These are phyloP conservation scores for Palythoa caribaeorum DNA, from an alignment of 92 coral and sea anemone genomes.

Conservation along the genomic window DNA sequence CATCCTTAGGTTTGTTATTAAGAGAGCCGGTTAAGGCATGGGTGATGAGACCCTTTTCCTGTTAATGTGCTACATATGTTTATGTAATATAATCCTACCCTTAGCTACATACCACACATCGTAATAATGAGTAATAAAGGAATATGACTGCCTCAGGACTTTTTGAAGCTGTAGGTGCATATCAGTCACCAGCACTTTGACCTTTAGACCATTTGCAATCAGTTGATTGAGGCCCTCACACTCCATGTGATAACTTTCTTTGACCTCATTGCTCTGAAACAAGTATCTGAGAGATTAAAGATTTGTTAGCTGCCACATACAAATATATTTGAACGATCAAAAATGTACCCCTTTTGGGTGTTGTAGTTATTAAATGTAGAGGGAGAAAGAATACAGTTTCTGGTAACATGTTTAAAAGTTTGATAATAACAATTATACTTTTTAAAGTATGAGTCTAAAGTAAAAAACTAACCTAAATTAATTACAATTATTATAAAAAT, in stretches of 20 bases:
- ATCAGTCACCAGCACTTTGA: conserved; percentile 55
- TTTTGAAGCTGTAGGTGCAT: conserved; percentile 45
- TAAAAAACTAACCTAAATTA: not conserved
- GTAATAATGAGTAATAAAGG: conserved; percentile 38
- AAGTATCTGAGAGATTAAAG: not conserved
- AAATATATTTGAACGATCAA: not conserved
- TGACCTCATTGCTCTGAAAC: conserved; percentile 52
- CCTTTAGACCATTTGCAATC: conserved; percentile 30
- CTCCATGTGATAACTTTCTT: conserved; percentile 57
- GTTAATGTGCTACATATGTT: no score
- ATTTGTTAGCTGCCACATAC: not conserved
- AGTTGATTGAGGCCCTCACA: conserved; percentile 46
- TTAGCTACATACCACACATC: conserved; percentile 58
- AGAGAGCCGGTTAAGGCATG: no score
- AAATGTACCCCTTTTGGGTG: not conserved
- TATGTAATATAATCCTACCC: conserved; percentile 17
- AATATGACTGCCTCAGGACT: conserved; percentile 35
- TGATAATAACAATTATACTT: not conserved
- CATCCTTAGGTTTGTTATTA: no score
- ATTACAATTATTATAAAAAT: not conserved
- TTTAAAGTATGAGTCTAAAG: not conserved
- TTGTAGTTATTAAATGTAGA: not conserved
- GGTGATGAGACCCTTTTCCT: no score
- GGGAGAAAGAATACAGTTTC: not conserved
- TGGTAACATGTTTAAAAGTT: not conserved